Evolutionary conservation across 2,113 vertebrate species (phyloP), one percentile per base, ranked within the genome.

Genomic region (Pelobates fuscus): DNA sequence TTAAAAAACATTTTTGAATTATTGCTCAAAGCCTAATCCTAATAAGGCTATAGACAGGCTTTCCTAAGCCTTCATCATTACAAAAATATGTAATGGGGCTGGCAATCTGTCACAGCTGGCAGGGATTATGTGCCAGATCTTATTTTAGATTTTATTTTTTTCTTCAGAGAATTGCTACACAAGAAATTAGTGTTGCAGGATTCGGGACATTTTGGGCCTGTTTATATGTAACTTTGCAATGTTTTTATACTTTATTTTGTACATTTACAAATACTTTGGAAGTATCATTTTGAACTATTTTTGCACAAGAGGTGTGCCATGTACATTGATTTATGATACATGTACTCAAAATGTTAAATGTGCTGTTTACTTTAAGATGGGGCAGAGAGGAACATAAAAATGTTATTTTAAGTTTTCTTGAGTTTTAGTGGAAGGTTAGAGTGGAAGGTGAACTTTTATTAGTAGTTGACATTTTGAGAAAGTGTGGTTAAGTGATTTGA

Each of bases 21-120:
- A 65, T 80, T 69, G 30, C 81, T 79, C 80, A 81, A 83, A 86
- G 18, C 84, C 85, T 84, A 91, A 86, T 83, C 90, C 91, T 91
- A 91, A 92, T 90, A 93, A 89, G 92, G 91, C 61, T 74, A 82
- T 37, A 67, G 83, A 74, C 69, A 71, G 80, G 62, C 77, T 74
- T 88, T 85, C 83, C 62, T 73, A 66, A 81, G 8, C 15, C 65
- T 78, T 84, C 71, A 75, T 77, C 1, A 78, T 81, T 79, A 77
- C 78, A 80, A 80, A 84, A 88, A 85, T 87, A 86, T 86, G 85
- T 71, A 79, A 60, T 79, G 79, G 78, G 81, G 70, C 65, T 72
- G 66, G 80, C 86, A 84, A 87, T 88, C 81, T 81, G 81, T 62
- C 88, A 87, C 88, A 89, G 88, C 91, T 88, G 84, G 85, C 82